Evolutionary conservation across 2,113 vertebrate species (phyloP).

Genomic region (Quiscalus mexicanus): DNA sequence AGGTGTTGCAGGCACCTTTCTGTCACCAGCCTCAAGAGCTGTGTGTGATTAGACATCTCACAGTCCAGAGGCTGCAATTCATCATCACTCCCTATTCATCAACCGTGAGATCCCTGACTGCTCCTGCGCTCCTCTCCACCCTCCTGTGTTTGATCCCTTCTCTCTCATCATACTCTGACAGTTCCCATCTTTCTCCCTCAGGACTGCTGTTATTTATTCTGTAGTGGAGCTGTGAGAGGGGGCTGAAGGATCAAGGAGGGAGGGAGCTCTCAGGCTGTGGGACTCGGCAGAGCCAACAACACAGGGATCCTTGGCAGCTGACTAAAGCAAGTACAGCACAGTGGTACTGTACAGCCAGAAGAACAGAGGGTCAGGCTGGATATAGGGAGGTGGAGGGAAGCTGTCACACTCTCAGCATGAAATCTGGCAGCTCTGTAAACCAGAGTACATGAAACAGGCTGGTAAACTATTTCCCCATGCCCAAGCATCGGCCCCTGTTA

Average conservation of each 20-base stretch:
- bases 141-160: neutral
- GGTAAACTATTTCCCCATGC: neutral
- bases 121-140: neutral
- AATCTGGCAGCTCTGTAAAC: neutral
- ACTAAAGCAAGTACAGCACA: neutral
- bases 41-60: neutral
- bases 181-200: neutral
- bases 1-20: neutral
- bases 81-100: neutral
- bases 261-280: neutral
- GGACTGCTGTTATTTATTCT: neutral
- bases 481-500: neutral
- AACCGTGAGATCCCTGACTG: rapidly evolving
- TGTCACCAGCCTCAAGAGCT: neutral
- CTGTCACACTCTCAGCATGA: neutral
- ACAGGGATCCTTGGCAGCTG: neutral
- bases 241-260: neutral
- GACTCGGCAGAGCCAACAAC: neutral
- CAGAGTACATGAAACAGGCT: neutral
- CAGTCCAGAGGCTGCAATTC: neutral
- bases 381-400: neutral
- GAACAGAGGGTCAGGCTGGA: neutral
- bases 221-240: neutral
- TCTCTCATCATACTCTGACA: neutral
- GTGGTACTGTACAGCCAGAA: neutral